Base-by-base conservation (phyloP, 1,140 invertebrate genomes). In the Apis florea region DNA sequence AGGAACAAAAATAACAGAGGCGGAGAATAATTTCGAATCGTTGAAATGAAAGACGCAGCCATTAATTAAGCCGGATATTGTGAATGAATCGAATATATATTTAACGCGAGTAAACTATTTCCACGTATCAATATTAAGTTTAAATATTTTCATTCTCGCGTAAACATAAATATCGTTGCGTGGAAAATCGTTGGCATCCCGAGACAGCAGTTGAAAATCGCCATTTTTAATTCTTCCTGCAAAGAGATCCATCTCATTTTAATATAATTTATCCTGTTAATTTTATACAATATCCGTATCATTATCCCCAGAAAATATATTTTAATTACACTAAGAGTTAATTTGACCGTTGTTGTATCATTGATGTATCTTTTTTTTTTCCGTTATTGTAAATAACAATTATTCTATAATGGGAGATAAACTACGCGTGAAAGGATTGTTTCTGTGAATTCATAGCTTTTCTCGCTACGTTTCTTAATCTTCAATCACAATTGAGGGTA, bases 261-360 rank as follows among this genome's bases (percentile, higher is more conserved):
- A 63, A 70, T 69, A 63, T 63, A 77, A 82, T 82, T 76, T 70
- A 77, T 82, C 49, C 56, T 13, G 26, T 47, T 82, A 70, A 82
- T 67, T 54, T 69, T 21, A n/a, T 49, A 63, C 53, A 17, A 40
- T 12, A 49, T 17, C 26, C 17, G 53, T 74, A 56, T 80, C 71
- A 59, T 74, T 67, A 80, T 80, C 17, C 31, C 19, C 17, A 19
- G 19, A 21, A 77, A 64, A 69, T 51, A 77, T 77, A 63, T 77
- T 82, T 82, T 77, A 70, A 82, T 77, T 77, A 77, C 8, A n/a
- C 63, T 15, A 49, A 69, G 8, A 53, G 54, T 64, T 76, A 68
- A 76, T 76, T 69, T 61, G 15, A 64, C 67, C 17, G 12, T 68
- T 58, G 21, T 64, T 73, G 26, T 64, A 71, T 59, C 51, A 53